Evolutionary conservation across 2,797 vertebrate genomes (phyloP).

Genomic region (Enteromius afrohamiltoni): DNA sequence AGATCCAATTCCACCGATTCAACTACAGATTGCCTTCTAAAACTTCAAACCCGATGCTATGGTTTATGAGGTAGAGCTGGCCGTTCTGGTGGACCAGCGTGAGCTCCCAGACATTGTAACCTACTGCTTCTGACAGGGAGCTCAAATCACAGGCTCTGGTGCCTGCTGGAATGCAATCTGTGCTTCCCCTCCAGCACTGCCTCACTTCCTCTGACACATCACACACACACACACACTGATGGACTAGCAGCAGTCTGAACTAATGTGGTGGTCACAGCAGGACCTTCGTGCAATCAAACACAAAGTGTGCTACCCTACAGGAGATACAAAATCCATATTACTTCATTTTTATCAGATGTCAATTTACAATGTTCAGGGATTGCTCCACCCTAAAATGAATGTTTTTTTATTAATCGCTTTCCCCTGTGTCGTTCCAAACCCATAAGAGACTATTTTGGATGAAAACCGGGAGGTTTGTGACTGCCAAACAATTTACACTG

Average conservation of each 20-base stretch:
- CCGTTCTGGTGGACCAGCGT: constrained; percentile 43
- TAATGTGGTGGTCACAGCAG: neutral
- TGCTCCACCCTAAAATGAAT: too few species aligned
- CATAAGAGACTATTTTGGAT: too few species aligned
- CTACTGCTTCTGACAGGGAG: constrained; percentile 79
- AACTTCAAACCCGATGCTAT: neutral
- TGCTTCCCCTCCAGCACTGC: constrained; percentile 69
- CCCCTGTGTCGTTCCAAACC: too few species aligned
- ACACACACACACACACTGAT: constrained; percentile 34
- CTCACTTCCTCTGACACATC: constrained; percentile 68
- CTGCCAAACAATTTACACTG: too few species aligned
- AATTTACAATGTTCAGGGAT: neutral
- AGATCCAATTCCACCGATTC: neutral
- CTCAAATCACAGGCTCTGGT: constrained; percentile 79
- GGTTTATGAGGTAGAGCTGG: neutral
- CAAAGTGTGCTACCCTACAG: neutral
- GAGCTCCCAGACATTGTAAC: constrained; percentile 76
- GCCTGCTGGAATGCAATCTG: constrained; percentile 78
- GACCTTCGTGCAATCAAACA: neutral
- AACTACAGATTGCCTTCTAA: neutral
- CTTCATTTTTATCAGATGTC: neutral
- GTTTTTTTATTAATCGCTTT: too few species aligned
- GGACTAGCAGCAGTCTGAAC: neutral
- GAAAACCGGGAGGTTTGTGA: too few species aligned
- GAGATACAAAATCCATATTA: neutral